Evolutionary conservation across 1,140 invertebrate species (phyloP), one percentile per base, ranked within the genome.

Genomic region (Sarcophaga bullata): DNA sequence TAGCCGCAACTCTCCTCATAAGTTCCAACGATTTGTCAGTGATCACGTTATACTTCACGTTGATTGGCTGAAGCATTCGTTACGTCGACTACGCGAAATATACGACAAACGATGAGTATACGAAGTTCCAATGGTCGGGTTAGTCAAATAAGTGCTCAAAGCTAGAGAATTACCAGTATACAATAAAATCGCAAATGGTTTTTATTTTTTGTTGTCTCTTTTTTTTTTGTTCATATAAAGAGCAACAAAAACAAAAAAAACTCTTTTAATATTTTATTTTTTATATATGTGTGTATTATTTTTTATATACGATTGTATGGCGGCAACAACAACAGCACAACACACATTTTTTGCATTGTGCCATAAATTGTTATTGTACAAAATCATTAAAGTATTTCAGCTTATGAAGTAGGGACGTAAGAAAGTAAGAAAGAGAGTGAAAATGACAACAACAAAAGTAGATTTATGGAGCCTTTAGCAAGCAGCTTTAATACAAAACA

Each of bases 1-100:
- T 78, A 78, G 75, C 49, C 17, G n/a, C 52, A 50, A 25, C 75
- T 78, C 75, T 78, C 75, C 52, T 78, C 75, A 78, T 78, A 48
- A 3, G 19, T 9, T 0, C 4, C 5, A 3, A 11, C 9, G 75
- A 78, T 78, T 78, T 78, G 75, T 48, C 75, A 78, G 25, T n/a
- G 75, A 78, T 78, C 75, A 52, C 75, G 75, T 46, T 49, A 78
- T 50, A 17, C 48, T 52, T 17, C 10, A 50, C 7, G 47, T 10
- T 78, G 75, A 78, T 78, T 78, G 75, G 75, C 75, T 78, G 15
- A 50, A 10, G 50, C 47, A 78, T 15, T 78, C 49, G 25, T 50
- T 48, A 78, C 19, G 75, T 50, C 49, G 75, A 19, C 75, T 19
- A n/a, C 17, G 75, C 48, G 50, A 78, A 25, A 19, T 25, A 13